Percentiles rank a stretch among this genome's conserved stretches.
Conservation (phyloP, 1,140 invertebrate genomes). For the Meteorus sp. region DNA sequence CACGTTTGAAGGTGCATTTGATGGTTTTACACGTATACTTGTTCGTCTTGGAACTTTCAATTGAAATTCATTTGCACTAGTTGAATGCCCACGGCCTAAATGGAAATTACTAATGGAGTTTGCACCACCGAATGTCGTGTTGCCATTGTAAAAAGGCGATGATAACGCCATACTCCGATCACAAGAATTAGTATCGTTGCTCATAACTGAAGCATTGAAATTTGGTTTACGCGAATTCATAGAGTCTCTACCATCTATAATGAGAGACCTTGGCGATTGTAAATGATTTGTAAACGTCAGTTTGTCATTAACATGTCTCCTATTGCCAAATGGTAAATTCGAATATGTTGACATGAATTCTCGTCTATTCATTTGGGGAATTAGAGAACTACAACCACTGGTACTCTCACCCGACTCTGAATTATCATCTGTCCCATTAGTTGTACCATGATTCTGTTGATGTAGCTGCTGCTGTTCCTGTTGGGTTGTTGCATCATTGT, state of each 20-base stretch:
- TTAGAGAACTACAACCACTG: slow-evolving; percentile 60
- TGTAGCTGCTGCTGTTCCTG: slow-evolving; percentile 36
- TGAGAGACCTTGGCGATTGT: slow-evolving; percentile 49
- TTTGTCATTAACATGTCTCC: slow-evolving; percentile 48
- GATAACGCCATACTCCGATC: slow-evolving; percentile 40
- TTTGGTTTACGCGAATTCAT: slow-evolving; percentile 60
- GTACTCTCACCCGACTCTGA: slow-evolving; percentile 61
- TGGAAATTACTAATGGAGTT: slow-evolving; percentile 64
- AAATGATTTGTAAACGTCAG: slow-evolving; percentile 46
- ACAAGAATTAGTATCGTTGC: slow-evolving; percentile 36
- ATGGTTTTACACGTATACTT: slow-evolving; percentile 58
- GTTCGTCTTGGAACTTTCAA: slow-evolving; percentile 50
- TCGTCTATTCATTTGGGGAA: slow-evolving; percentile 55
- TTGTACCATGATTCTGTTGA: slow-evolving; percentile 44
- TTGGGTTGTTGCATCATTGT: slow-evolving; percentile 36
- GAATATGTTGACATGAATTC: slow-evolving; percentile 40
- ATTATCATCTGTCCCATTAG: slow-evolving; percentile 56
- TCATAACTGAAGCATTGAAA: slow-evolving; percentile 63
- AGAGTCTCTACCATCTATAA: slow-evolving; percentile 50
- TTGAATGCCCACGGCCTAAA: slow-evolving; percentile 54
- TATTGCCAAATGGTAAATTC: slow-evolving; percentile 40
- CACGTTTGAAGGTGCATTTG: slow-evolving; percentile 40
- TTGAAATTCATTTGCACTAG: slow-evolving; percentile 41
- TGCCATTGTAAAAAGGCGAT: slow-evolving; percentile 81
- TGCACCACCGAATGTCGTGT: slow-evolving; percentile 78